Evolutionary conservation across 2,113 vertebrate species (phyloP).

Genomic region (Blennius ocellaris): DNA sequence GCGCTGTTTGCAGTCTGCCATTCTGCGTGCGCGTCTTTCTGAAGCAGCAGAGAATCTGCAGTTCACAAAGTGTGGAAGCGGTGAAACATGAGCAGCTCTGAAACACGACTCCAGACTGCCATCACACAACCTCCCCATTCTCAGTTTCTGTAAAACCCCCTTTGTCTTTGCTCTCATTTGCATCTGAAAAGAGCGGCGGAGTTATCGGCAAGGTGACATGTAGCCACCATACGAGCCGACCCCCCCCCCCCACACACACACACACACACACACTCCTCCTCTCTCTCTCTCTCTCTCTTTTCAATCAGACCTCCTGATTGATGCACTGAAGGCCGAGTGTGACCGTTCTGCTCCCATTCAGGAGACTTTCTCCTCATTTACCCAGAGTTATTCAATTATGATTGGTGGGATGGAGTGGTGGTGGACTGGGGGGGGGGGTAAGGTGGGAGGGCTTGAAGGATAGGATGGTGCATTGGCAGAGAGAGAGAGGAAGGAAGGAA

Average conservation of each 20-base stretch:
- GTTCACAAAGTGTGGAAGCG: too few relatives aligned
- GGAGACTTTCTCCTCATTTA: conserved; percentile 76
- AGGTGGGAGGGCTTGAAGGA: background rate
- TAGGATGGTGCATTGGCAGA: conserved; percentile 35
- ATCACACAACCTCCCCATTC: conserved; percentile 11
- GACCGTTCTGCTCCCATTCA: conserved; percentile 76
- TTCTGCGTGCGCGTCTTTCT: too few relatives aligned
- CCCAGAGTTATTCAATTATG: conserved; percentile 78
- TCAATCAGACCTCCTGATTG: conserved; percentile 75
- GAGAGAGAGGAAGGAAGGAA: background rate
- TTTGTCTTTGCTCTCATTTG: conserved; percentile 71
- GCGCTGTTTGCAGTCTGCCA: conserved; percentile 17
- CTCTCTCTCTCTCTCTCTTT: conserved; percentile 38
- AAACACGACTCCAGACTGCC: background rate
- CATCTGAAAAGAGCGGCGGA: conserved; percentile 66
- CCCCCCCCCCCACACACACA: background rate
- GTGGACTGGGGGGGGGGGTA: background rate
- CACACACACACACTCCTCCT: background rate
- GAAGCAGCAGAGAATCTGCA: too few relatives aligned
- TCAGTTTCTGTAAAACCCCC: conserved; percentile 36
- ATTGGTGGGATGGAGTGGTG: conserved; percentile 60
- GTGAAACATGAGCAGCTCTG: too few relatives aligned
- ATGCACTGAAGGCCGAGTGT: conserved; percentile 71
- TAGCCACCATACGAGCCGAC: conserved; percentile 52
- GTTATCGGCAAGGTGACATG: conserved; percentile 80